phyloP scores from a whole-genome alignment of 2,888 invertebrate genomes.

The Ichneumon xanthorius region DNA sequence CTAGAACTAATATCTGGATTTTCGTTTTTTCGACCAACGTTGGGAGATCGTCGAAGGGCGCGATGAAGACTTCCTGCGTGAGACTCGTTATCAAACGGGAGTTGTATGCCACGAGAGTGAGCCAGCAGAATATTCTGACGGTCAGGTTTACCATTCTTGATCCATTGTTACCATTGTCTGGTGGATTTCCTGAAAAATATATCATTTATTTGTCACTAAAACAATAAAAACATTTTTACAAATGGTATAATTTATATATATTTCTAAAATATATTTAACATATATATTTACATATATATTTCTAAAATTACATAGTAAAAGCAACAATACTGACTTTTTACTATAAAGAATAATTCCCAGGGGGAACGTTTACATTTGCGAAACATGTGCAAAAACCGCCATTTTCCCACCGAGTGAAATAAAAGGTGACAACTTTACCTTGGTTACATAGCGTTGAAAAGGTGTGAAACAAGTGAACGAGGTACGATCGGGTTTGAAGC shows the following conservation, averaged over 20 bases:
- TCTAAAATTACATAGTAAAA: too few species aligned
- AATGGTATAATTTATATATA: too few species aligned
- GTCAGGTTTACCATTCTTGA: constrained; percentile 67
- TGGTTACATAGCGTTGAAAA: constrained; percentile 70
- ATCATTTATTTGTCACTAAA: too few species aligned
- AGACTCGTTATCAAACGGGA: constrained; percentile 71
- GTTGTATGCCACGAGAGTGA: constrained; percentile 65
- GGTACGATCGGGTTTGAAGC: neutral
- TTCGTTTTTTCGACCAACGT: constrained; percentile 39
- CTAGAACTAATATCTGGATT: constrained; percentile 43
- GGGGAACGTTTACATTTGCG: too few species aligned
- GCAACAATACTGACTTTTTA: too few species aligned
- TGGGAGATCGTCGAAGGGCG: constrained; percentile 43
- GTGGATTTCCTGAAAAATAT: constrained; percentile 52
- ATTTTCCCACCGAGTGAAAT: too few species aligned
- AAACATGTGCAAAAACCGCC: too few species aligned
- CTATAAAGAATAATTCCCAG: too few species aligned
- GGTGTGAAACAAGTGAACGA: constrained; percentile 70
- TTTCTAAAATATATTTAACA: too few species aligned
- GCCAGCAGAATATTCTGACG: constrained; percentile 68
- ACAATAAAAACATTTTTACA: too few species aligned
- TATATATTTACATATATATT: too few species aligned
- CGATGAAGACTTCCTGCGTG: constrained; percentile 52
- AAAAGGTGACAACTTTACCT: constrained; percentile 68
- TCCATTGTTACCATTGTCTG: constrained; percentile 19